Percentiles rank a stretch among this genome's conserved stretches.
phyloP scores from a whole-genome alignment of 1,140 invertebrate species.

The Cyphomyrmex costatus region DNA sequence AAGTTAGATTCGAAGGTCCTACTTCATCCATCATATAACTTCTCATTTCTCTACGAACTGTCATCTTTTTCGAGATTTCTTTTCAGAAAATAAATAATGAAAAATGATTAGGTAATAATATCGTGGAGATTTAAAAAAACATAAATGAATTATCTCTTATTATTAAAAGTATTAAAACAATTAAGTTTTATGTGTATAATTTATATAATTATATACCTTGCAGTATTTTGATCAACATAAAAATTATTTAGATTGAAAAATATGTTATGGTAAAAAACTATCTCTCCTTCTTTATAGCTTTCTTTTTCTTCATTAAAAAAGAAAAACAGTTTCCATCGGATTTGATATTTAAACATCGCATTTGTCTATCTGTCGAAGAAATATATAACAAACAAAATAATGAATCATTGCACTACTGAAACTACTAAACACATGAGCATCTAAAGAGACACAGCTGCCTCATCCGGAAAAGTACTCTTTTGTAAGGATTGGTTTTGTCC shows the following conservation, averaged over 20 bases:
- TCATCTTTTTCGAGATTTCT: constrained; percentile 14
- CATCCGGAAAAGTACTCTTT: constrained; percentile 24
- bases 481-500: constrained; percentile 11
- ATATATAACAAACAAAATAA: not conserved
- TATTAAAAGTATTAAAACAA: not conserved
- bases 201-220: not conserved
- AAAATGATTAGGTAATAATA: constrained; percentile 27
- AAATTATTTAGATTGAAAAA: constrained; percentile 17
- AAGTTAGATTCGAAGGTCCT: constrained; percentile 4
- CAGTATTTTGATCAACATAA: not conserved
- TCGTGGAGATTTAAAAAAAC: not conserved
- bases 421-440: not conserved
- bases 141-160: not conserved
- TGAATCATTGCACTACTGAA: not conserved
- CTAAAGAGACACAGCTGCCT: not conserved
- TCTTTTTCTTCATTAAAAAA: not conserved
- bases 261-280: not conserved
- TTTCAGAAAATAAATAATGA: not conserved
- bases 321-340: not conserved
- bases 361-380: not conserved
- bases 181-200: not conserved
- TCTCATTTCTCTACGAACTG: not conserved
- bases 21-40: constrained; percentile 24
- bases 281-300: no score
- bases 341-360: not conserved